Evolutionary conservation across 1,140 invertebrate genomes (phyloP).

Genomic region (Hylaeus anthracinus): DNA sequence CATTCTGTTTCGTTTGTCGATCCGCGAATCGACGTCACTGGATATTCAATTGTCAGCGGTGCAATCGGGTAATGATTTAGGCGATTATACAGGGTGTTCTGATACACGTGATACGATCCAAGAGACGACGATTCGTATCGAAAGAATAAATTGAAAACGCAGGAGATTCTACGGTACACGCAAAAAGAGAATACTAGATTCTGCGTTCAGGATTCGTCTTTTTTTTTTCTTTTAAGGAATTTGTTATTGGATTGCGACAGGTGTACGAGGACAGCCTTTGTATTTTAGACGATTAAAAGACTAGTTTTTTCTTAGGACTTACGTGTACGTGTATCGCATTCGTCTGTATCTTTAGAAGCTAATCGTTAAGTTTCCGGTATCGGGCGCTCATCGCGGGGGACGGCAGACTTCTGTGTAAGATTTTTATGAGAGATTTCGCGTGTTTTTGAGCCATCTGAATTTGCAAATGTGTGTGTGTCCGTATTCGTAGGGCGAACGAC

Average conservation of each 20-base stretch:
- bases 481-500: constrained; percentile 20
- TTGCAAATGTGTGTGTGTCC: constrained; percentile 29
- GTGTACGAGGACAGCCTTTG: constrained; percentile 11
- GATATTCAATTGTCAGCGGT: constrained; percentile 55
- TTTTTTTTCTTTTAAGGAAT: neutral
- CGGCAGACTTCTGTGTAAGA: constrained; percentile 38
- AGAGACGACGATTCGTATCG: neutral
- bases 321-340: constrained; percentile 50
- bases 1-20: constrained; percentile 50
- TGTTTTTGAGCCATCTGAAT: constrained; percentile 52
- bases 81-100: constrained; percentile 19
- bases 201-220: neutral
- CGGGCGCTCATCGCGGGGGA: constrained; percentile 18
- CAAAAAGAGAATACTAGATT: too few relatives aligned
- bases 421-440: constrained; percentile 51
- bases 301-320: constrained; percentile 57
- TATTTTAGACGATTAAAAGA: constrained; percentile 65
- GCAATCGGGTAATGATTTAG: constrained; percentile 50
- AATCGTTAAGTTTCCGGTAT: constrained; percentile 55
- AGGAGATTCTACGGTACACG: neutral
- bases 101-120: neutral
- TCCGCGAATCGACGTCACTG: constrained; percentile 38
- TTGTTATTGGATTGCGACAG: neutral
- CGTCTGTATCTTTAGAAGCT: constrained; percentile 53
- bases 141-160: neutral